Conservation (phyloP, 2,888 invertebrate species). For the Hipparchia semele region DNA sequence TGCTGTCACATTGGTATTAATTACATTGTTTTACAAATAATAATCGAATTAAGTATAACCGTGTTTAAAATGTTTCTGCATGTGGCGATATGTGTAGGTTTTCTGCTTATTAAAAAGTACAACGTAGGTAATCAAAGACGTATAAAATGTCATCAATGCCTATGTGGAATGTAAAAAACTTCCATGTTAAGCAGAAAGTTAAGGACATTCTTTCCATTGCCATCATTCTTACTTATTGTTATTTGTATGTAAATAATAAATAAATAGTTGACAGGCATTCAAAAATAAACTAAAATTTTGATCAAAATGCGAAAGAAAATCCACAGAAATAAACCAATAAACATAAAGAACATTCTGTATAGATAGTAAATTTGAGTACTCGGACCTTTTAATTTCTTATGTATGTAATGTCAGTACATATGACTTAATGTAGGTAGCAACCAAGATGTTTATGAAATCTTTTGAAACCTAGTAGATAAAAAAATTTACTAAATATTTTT, state of each 20-base stretch:
- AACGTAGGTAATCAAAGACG: neutral
- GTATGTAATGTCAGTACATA: neutral
- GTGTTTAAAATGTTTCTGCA: conserved; percentile 13
- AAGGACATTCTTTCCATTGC: conserved; percentile 20
- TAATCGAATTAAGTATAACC: conserved; percentile 9
- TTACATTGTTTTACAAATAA: conserved; percentile 35
- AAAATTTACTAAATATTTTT: too few relatives aligned
- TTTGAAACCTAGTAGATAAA: neutral
- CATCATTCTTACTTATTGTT: conserved; percentile 12
- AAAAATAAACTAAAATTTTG: conserved; percentile 3
- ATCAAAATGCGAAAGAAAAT: conserved; percentile 5
- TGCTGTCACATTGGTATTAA: conserved; percentile 20
- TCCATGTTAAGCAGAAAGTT: conserved; percentile 37
- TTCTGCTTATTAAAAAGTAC: conserved; percentile 39
- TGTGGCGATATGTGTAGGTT: conserved; percentile 51
- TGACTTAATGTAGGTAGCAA: neutral
- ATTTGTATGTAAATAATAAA: neutral
- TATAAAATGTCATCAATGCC: conserved; percentile 22
- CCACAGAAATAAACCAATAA: conserved; percentile 2
- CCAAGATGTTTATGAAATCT: neutral
- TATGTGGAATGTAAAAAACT: conserved; percentile 62
- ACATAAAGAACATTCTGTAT: conserved; percentile 1
- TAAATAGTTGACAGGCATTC: conserved; percentile 2
- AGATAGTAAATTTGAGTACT: conserved; percentile 7
- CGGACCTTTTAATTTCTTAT: conserved; percentile 1